Base-by-base conservation (phyloP, 1,140 invertebrate genomes). In the Hyles vespertilio region DNA sequence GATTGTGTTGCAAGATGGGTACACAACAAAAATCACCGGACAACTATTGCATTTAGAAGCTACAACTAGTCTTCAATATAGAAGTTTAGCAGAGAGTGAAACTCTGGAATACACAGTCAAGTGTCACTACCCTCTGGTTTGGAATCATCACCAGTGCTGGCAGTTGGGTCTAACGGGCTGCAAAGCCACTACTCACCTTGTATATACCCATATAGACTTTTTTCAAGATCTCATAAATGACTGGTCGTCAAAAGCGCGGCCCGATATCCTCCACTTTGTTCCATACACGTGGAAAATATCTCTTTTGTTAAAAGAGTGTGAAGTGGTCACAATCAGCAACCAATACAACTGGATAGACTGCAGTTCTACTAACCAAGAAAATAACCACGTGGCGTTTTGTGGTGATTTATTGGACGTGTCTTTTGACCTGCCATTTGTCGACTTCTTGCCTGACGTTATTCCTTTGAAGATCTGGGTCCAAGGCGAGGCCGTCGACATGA, bases 281-380 rank as follows among this genome's bases (percentile, higher is more conserved):
- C 98, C 98, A 9, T 99, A 99, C 81, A 99, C 97, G 0, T 99
- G 97, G 94, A 95, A 96, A 79, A 95, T 99, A 67, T 96, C 93
- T 66, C 90, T 99, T 46, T 91, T 96, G 0, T 89, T 99, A 5
- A 98, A 99, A 85, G 96, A 98, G 80, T 99, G 99, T 90, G 98
- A 99, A 89, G 90, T 99, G 3, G 92, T 99, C 0, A 97, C 97
- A 48, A 84, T 98, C 6, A 94, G 96, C 61, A 99, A 99, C 90
- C 97, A 99, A 80, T 97, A 97, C 81, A 99, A 99, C 87, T 99
- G 98, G 98, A 96, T 99, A 68, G 98, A 99, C 86, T 99, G 97
- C 71, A 98, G 97, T 50, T 97, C 96, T 46, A 96, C 96, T 49
- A 95, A 96, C 77, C 96, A 97, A 88, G 97, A 98, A 90, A 99